Evolutionary conservation across 2,797 vertebrate species (phyloP).

Genomic region (Enteromius trimaculatus): DNA sequence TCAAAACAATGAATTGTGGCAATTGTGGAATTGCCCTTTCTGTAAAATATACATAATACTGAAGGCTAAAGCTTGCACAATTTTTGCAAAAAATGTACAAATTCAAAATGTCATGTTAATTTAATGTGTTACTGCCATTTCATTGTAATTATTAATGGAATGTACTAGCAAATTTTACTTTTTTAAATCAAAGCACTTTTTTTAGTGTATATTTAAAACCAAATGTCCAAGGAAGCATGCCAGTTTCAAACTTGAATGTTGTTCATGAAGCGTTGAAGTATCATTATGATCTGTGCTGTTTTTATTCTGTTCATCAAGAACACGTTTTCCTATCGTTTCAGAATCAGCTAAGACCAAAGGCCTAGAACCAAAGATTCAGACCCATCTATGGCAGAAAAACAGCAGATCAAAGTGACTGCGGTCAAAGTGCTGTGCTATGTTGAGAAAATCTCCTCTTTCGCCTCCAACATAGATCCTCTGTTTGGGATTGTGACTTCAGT

Average conservation of each 20-base stretch:
- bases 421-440: constrained; percentile 72
- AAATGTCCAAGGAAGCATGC: not conserved
- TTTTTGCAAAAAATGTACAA: not conserved
- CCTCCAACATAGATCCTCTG: constrained; percentile 79
- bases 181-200: not conserved
- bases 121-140: not conserved
- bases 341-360: constrained; percentile 29
- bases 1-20: not conserved
- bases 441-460: constrained; percentile 79
- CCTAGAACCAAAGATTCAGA: not conserved
- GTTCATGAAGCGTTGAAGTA: not conserved
- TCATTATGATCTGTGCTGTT: not conserved
- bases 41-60: not conserved
- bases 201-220: not conserved
- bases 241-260: not conserved
- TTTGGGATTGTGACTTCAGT: constrained; percentile 80
- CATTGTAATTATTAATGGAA: not conserved
- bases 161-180: not conserved
- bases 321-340: constrained; percentile 18
- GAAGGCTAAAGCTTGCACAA: not conserved
- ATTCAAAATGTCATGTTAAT: not conserved
- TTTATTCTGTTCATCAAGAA: not conserved
- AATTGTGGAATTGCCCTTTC: not conserved
- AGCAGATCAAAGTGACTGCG: constrained; percentile 71
- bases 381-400: constrained; percentile 73